Evolutionary conservation across 2,113 vertebrate genomes (phyloP), one percentile per base, ranked within the genome.

Genomic region (Pygoscelis adeliae): DNA sequence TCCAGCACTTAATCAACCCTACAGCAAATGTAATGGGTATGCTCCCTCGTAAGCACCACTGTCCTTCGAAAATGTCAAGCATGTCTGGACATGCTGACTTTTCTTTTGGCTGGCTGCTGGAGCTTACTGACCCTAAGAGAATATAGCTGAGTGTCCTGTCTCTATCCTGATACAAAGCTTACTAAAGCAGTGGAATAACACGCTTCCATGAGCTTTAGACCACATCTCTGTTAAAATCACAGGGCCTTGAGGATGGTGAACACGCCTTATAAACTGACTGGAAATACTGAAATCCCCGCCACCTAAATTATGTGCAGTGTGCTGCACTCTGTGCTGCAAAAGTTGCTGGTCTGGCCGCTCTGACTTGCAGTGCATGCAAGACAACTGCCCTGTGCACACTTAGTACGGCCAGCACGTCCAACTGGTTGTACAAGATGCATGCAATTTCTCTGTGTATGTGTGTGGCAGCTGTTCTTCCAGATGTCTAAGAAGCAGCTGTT

Each of bases 401-500:
- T n/a, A 13, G 30, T n/a, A 50, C 2, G 0, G 30, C 23, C 2
- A 14, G 81, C 71, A 50, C 10, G 32, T 86, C 90, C 70, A 23
- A 29, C n/a, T 19, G 49, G 44, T 59, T 55, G 59, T 65, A 23
- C 2, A 1, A 50, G 78, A 14, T 0, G 6, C 15, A 2, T 17
- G 66, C 21, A 3, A 12, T 9, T 55, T 38, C 50, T 55, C 47
- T 58, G 8, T n/a, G 4, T 30, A 3, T 29, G 47, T 26, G 29
- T 7, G 40, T 5, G 49, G 72, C 83, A 93, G 91, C 83, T 95
- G 83, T 38, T 79, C 69, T 74, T 87, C 91, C 83, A 90, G 83
- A 95, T 95, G 73, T 74, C 83, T 70, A 56, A 74, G 83, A 80
- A 87, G 87, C 83, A 87, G 55, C 91, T 82, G 86, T 82, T 76